Base-by-base conservation (phyloP, 2,888 invertebrate species). In the Sphinx pinastri region DNA sequence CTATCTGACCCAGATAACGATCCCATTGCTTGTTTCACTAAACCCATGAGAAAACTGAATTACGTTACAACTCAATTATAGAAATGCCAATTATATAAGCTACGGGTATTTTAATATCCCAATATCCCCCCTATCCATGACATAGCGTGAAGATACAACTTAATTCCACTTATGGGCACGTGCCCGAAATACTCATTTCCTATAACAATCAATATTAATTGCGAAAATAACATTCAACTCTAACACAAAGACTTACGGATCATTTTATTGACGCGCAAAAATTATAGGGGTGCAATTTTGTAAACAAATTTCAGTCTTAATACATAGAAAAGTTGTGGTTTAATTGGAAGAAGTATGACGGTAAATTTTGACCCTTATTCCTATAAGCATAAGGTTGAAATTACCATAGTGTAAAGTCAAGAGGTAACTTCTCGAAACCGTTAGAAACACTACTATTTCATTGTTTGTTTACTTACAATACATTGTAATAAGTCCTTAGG, bases 401-500 rank as follows among this genome's bases (percentile, higher is more conserved):
- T n/a, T 54, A 16, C 16, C n/a, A 8, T 51, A 54, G 16, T 5
- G 5, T 10, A 19, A 14, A 49, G 11, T 49, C 38, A 38, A 38
- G 38, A 38, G 38, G 38, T 38, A 38, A 5, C 7, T 49, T 49
- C 49, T 16, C n/a, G 45, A 45, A 60, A n/a, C 47, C 47, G 45
- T 47, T 16, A 47, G n/a, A n/a, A 57, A 57, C 16, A 63, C 60
- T 60, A 60, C 47, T n/a, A 47, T 49, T 63, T 49, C 11, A n/a
- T 45, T 47, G 49, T 63, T 63, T 63, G 63, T 63, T 63, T 63
- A 63, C 49, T n/a, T 12, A 60, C 60, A 60, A 60, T 60, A 47
- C 60, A 49, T 47, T 63, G 63, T 63, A 47, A 12, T 49, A 63
- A 49, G 63, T 49, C 8, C 47, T 63, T 63, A n/a, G 16, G 60